Percentiles rank a stretch among this genome's conserved stretches.
phyloP scores from a whole-genome alignment of 2,113 vertebrate species.

The Gallinago paraguaiae region DNA sequence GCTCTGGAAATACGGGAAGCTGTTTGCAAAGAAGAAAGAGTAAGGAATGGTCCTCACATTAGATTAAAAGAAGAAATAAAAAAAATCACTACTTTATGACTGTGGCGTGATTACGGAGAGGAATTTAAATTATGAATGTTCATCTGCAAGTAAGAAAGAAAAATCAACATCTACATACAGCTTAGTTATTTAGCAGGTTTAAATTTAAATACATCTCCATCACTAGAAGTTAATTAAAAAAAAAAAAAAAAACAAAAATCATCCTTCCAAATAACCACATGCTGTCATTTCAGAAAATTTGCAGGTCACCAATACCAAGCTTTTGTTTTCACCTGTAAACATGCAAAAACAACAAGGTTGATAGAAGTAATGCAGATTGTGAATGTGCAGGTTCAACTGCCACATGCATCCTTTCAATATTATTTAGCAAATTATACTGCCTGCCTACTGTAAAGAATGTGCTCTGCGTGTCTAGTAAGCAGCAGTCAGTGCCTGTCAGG shows the following conservation, averaged over 20 bases:
- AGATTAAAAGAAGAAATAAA: not conserved
- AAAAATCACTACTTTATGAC: not conserved
- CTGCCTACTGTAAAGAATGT: not conserved
- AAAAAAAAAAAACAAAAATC: not conserved
- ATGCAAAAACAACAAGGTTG: not conserved
- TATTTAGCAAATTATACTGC: not conserved
- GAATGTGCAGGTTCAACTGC: not conserved
- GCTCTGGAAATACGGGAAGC: not conserved
- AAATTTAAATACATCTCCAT: not conserved
- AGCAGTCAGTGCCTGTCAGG: not conserved
- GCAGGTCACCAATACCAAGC: not conserved
- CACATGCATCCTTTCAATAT: not conserved
- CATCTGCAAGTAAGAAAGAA: not conserved
- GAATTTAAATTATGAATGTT: not conserved
- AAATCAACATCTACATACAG: not conserved
- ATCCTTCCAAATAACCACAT: not conserved
- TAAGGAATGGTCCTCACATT: not conserved
- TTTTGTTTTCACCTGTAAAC: not conserved
- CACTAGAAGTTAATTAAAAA: not conserved
- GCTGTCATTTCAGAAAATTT: not conserved
- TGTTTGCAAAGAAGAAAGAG: not conserved
- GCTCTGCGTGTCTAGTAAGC: not conserved
- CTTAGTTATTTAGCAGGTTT: not conserved
- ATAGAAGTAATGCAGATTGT: fast-evolving
- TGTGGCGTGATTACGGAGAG: not conserved